A percentile compares a stretch with the other conserved stretches of the same genome.
Conservation (phyloP, 2,113 vertebrate genomes). For the Coptodon rendalli region DNA sequence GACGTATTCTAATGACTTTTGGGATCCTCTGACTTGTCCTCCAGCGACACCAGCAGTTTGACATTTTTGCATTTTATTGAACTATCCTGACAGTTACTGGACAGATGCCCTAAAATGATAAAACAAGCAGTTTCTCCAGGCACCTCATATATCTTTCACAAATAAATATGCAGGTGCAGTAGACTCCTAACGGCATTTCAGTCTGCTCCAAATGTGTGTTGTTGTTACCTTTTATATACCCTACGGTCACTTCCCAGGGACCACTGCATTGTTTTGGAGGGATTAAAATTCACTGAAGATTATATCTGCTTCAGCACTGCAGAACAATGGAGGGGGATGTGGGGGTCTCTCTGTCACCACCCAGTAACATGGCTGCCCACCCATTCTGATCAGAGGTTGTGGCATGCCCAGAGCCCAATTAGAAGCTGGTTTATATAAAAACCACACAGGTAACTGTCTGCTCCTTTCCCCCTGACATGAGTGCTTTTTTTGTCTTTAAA, state of each 20-base stretch:
- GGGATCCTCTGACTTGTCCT: background rate
- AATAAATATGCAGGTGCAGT: background rate
- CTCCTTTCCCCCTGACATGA: background rate
- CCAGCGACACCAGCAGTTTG: background rate
- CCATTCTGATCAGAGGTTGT: constrained; percentile 66
- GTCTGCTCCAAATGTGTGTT: constrained; percentile 1
- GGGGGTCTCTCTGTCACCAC: constrained; percentile 30
- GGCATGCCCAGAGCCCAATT: constrained; percentile 52
- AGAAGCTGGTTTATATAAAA: constrained; percentile 44
- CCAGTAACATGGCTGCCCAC: constrained; percentile 56
- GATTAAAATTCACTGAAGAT: constrained; percentile 70
- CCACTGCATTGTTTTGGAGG: constrained; percentile 54
- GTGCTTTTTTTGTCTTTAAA: background rate
- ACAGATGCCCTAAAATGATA: background rate
- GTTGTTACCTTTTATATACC: constrained; percentile 28
- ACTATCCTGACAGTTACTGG: background rate
- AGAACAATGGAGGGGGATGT: constrained; percentile 54
- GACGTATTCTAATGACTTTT: background rate
- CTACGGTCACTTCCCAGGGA: constrained; percentile 52
- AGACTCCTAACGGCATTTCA: background rate
- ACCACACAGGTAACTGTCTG: background rate
- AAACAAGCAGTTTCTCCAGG: background rate
- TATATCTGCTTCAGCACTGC: constrained; percentile 63
- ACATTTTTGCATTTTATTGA: background rate
- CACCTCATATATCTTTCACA: background rate